Conservation (phyloP, 2,888 invertebrate species). For the Saturnia japonica region DNA sequence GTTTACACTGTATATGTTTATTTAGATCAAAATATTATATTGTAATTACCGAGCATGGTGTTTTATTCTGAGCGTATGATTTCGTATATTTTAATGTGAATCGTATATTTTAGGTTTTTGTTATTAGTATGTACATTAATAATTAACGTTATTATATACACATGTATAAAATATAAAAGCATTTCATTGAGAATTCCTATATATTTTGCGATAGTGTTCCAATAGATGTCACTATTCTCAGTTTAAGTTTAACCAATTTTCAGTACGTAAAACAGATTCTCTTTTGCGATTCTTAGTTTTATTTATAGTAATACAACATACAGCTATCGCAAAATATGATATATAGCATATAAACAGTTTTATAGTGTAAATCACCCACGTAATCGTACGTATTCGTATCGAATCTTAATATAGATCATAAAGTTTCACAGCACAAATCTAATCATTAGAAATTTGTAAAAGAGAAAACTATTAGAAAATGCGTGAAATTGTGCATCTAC, state of each 20-base stretch:
- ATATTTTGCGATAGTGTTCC: background rate
- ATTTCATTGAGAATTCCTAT: too few species aligned
- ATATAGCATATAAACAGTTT: constrained; percentile 17
- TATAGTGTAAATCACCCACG: constrained; percentile 17
- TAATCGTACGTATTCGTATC: background rate
- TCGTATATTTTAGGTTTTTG: too few species aligned
- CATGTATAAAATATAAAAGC: too few species aligned
- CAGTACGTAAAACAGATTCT: constrained; percentile 1
- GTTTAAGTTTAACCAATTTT: background rate
- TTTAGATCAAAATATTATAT: too few species aligned
- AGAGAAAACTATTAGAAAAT: constrained; percentile 73
- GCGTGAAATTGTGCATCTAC: constrained; percentile 96
- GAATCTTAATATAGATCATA: constrained; percentile 13
- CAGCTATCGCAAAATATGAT: background rate
- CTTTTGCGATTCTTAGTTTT: constrained; percentile 15
- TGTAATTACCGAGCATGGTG: too few species aligned
- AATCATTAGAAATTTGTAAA: background rate
- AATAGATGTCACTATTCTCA: constrained; percentile 15
- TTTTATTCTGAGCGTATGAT: too few species aligned
- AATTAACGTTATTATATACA: too few species aligned
- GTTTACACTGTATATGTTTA: too few species aligned
- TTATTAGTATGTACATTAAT: too few species aligned
- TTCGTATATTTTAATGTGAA: too few species aligned
- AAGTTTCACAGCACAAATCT: background rate
- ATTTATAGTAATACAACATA: constrained; percentile 10